Percentiles rank a stretch among this genome's conserved stretches.
Conservation (phyloP, 2,113 vertebrate genomes). For the Halcyon senegalensis region DNA sequence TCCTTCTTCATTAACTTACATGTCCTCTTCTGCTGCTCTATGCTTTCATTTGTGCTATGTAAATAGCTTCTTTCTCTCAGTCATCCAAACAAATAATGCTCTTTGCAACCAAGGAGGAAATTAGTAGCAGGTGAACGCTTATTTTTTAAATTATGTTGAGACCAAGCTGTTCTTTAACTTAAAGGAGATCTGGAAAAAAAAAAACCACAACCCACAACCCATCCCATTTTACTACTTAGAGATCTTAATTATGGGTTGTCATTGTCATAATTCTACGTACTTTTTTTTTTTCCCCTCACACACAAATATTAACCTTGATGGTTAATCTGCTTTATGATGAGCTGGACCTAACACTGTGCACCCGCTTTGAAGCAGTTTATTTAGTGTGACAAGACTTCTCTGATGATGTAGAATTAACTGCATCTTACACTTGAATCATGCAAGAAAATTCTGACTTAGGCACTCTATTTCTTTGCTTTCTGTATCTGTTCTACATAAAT, state of each 20-base stretch:
- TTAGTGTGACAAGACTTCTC: neutral
- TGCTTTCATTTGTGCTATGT: slow-evolving; percentile 65
- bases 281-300: too few species aligned
- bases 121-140: slow-evolving; percentile 65
- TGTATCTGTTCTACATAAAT: neutral
- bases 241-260: slow-evolving; percentile 26
- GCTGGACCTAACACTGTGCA: neutral
- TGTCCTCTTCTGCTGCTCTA: slow-evolving; percentile 66
- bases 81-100: slow-evolving; percentile 61
- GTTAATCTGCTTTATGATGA: neutral
- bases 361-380: neutral
- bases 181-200: neutral
- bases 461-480: neutral
- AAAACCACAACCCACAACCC: neutral
- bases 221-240: slow-evolving; percentile 2
- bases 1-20: slow-evolving; percentile 73
- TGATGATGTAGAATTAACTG: neutral
- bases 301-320: neutral
- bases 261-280: slow-evolving; percentile 14
- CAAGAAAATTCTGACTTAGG: neutral
- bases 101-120: slow-evolving; percentile 66
- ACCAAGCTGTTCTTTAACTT: slow-evolving; percentile 63
- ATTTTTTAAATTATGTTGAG: slow-evolving; percentile 54
- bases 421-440: neutral
- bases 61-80: slow-evolving; percentile 66